Evolutionary conservation across 2,797 vertebrate species (phyloP).

Genomic region (Craterocephalus amniculus): DNA sequence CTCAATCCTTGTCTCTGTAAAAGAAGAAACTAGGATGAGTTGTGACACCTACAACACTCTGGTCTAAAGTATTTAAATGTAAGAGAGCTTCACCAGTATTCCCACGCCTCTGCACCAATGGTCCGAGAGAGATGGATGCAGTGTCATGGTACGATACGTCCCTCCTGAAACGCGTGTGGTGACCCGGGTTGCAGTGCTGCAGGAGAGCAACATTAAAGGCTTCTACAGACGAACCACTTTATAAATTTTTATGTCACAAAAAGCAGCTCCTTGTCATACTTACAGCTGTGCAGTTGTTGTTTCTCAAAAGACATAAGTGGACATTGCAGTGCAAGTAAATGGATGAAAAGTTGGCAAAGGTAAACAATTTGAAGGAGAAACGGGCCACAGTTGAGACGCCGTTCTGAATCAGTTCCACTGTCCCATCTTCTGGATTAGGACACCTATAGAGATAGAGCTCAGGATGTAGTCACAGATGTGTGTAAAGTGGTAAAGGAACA

Average conservation of each 20-base stretch:
- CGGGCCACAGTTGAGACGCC: conserved; percentile 58
- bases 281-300: conserved; percentile 62
- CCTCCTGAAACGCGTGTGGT: neutral
- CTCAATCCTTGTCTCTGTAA: neutral
- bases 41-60: neutral
- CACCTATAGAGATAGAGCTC: conserved; percentile 57
- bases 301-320: conserved; percentile 58
- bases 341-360: conserved; percentile 47
- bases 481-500: too few species aligned
- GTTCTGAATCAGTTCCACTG: conserved; percentile 59
- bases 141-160: conserved; percentile 35
- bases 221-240: neutral
- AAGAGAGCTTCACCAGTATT: neutral
- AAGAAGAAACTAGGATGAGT: neutral
- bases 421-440: conserved; percentile 62
- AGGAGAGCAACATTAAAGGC: conserved; percentile 8
- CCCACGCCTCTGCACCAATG: conserved; percentile 8
- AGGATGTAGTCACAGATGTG: neutral
- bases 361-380: conserved; percentile 73
- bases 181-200: conserved; percentile 57
- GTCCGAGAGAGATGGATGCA: conserved; percentile 59
- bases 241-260: neutral
- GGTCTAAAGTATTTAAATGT: neutral
- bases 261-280: neutral
- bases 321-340: conserved; percentile 70